Conservation (phyloP, 2,797 vertebrate species). For the Coccyzus lansbergi region DNA sequence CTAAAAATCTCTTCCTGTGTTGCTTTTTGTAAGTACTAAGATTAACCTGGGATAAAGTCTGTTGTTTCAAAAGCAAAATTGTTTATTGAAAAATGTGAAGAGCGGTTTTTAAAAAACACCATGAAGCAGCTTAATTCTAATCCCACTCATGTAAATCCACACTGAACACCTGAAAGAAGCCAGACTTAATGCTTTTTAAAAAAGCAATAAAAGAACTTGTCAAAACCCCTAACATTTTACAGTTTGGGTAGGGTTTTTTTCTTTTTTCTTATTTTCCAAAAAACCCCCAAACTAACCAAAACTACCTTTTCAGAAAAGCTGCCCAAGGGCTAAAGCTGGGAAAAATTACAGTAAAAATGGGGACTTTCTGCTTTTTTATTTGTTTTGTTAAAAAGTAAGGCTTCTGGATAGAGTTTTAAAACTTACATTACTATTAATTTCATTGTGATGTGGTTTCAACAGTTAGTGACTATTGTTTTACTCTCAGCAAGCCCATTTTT, state of each 20-base stretch:
- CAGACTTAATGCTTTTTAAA: background rate
- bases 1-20: background rate
- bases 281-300: background rate
- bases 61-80: conserved; percentile 1
- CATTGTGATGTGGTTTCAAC: background rate
- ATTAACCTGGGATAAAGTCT: background rate
- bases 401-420: background rate
- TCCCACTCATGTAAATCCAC: background rate
- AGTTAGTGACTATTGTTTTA: background rate
- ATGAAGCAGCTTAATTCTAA: conserved; percentile 18
- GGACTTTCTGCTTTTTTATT: background rate
- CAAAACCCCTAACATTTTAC: background rate
- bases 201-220: background rate
- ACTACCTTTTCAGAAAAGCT: background rate
- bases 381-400: background rate
- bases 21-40: background rate
- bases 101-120: background rate
- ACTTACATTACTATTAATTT: background rate
- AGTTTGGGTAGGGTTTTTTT: background rate
- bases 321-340: background rate
- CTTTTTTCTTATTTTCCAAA: background rate
- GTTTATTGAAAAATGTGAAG: conserved; percentile 1
- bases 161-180: background rate
- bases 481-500: background rate
- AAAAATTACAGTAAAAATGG: background rate